Base-by-base conservation (phyloP, 2,797 vertebrate genomes). In the Remorina albescens region DNA sequence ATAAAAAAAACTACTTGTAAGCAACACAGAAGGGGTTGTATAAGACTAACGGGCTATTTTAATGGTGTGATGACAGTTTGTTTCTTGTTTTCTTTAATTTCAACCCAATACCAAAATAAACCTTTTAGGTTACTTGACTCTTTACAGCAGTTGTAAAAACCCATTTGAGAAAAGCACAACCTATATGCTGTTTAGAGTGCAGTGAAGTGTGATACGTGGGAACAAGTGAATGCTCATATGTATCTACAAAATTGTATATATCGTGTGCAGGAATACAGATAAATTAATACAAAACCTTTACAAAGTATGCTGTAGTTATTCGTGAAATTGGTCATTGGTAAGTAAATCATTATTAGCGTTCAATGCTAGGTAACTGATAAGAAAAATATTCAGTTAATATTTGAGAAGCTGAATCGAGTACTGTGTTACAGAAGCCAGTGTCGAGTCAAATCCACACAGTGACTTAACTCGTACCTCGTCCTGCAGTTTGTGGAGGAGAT, bases 211-310 rank as follows among this genome's bases (percentile, higher is more conserved):
- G 54, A 61, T 81, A 72, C 66, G 30, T 55, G 74, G 51, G 71
- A 59, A 42, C 39, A 81, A 28, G 71, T 56, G 42, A 75, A 54
- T 74, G 44, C 53, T 47, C 65, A 57, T 75, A 67, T 57, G 55
- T 65, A 80, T 77, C 68, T 79, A 85, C 42, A 74, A 49, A 76
- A n/a, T n/a, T 74, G 63, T 78, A 82, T 75, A 84, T 85, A 78
- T 76, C 80, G 84, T 74, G 60, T 67, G 82, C 71, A 76, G 74
- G 76, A 78, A 87, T 64, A 70, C n/a, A 82, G 51, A 89, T 81
- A 55, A 80, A 90, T 83, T 71, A 72, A 71, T 54, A 67, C n/a
- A 36, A 72, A 49, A 54, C 39, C 68, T 79, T 82, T 78, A 76
- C 61, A 88, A 56, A 46, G 71, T 58, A 68, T 44, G 34, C 39